These are phyloP conservation scores for Grammomys dolichurus DNA, from an alignment of 2,113 vertebrate species.

Conservation along the genomic window DNA sequence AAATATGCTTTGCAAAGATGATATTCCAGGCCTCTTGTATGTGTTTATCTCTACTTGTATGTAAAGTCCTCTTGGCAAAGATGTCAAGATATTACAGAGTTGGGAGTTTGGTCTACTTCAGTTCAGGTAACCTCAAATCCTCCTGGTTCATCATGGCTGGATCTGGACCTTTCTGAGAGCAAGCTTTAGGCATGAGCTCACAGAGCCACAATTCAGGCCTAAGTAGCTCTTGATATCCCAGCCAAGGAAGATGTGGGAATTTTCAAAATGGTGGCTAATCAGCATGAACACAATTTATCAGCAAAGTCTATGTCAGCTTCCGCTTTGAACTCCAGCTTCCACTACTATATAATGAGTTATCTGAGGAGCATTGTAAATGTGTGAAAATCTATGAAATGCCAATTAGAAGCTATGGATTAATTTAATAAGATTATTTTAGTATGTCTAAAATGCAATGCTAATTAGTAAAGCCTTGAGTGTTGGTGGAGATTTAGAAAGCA, in stretches of 20 bases:
- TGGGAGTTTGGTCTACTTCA: background rate
- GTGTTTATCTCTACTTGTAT: background rate
- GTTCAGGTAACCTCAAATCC: background rate
- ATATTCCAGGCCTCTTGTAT: background rate
- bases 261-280: background rate
- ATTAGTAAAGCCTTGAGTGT: constrained; percentile 33
- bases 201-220: background rate
- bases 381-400: background rate
- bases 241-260: background rate
- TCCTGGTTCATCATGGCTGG: background rate
- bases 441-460: constrained; percentile 45
- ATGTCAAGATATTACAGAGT: background rate
- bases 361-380: constrained; percentile 23
- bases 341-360: constrained; percentile 32
- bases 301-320: background rate
- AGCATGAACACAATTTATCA: constrained; percentile 1
- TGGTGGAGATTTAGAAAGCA: background rate
- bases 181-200: background rate
- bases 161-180: background rate
- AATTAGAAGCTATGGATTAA: constrained; percentile 29
- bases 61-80: background rate
- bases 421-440: constrained; percentile 36
- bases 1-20: background rate
- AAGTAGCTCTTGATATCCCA: background rate
- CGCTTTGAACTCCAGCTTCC: background rate